Conservation (phyloP, 1,140 invertebrate species). For the Pygmarrhopalites habei region DNA sequence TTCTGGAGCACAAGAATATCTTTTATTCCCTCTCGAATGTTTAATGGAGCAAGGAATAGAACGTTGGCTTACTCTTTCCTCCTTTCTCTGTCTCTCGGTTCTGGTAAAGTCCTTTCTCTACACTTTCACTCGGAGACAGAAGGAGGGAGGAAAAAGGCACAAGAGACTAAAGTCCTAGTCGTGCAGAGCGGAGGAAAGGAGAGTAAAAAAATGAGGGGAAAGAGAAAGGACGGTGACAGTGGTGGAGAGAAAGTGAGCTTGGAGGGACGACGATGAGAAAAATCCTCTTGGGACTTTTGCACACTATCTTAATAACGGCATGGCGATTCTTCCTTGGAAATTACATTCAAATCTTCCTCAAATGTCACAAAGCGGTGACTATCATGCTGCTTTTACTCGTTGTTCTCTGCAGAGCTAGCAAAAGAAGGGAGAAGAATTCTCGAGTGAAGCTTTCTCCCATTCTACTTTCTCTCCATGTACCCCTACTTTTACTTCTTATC, state of each 20-base stretch:
- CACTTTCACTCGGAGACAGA: not conserved
- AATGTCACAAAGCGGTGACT: slow-evolving; percentile 31
- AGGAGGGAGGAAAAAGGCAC: not conserved
- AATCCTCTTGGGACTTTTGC: slow-evolving; percentile 19
- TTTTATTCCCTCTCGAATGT: too few species aligned
- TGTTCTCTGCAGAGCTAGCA: not conserved
- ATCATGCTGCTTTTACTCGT: slow-evolving; percentile 23
- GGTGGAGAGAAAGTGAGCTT: too few species aligned
- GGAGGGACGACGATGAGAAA: not conserved
- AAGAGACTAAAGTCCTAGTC: too few species aligned
- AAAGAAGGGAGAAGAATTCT: too few species aligned
- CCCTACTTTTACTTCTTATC: not conserved
- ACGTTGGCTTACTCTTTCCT: not conserved
- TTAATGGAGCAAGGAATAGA: too few species aligned
- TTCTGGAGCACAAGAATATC: too few species aligned
- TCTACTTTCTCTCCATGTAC: not conserved
- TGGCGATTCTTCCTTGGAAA: slow-evolving; percentile 26
- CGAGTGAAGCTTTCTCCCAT: not conserved
- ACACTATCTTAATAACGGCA: slow-evolving; percentile 30
- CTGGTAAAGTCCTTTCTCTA: not conserved
- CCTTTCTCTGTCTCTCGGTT: not conserved
- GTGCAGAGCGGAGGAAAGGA: slow-evolving; percentile 4
- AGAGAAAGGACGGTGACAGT: not conserved
- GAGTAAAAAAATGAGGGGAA: not conserved
- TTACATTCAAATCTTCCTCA: slow-evolving; percentile 31